Conservation (phyloP, 1,140 invertebrate species). For the Cryptotermes secundus region DNA sequence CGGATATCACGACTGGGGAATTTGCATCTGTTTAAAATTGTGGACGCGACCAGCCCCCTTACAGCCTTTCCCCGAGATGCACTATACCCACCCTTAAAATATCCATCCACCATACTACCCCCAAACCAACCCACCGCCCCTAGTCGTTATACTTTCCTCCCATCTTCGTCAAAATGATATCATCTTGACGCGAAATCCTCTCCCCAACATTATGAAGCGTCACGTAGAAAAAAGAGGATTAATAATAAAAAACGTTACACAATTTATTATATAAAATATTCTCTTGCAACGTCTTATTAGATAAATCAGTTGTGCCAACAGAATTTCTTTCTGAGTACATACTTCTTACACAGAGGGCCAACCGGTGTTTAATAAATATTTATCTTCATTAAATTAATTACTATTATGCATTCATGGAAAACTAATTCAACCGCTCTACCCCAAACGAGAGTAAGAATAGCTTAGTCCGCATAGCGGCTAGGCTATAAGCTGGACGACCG, state of each 20-base stretch:
- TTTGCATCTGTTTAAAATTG: conserved; percentile 20
- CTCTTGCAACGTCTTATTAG: neutral
- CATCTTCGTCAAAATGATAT: conserved; percentile 13
- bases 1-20: neutral
- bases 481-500: no score
- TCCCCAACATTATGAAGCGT: neutral
- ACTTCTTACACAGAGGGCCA: neutral
- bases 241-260: neutral
- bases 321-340: neutral
- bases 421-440: no score
- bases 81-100: neutral
- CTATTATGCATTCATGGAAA: no score
- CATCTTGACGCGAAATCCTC: neutral
- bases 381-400: no score
- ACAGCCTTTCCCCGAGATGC: neutral
- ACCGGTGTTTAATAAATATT: no score
- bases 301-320: conserved; percentile 8
- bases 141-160: neutral
- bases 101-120: conserved; percentile 5
- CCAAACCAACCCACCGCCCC: neutral
- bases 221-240: neutral
- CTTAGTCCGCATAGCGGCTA: no score
- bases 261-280: neutral
- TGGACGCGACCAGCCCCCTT: neutral
- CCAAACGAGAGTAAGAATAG: no score